Conservation (phyloP, 2,797 vertebrate genomes). For the Hozukius guyotensis region DNA sequence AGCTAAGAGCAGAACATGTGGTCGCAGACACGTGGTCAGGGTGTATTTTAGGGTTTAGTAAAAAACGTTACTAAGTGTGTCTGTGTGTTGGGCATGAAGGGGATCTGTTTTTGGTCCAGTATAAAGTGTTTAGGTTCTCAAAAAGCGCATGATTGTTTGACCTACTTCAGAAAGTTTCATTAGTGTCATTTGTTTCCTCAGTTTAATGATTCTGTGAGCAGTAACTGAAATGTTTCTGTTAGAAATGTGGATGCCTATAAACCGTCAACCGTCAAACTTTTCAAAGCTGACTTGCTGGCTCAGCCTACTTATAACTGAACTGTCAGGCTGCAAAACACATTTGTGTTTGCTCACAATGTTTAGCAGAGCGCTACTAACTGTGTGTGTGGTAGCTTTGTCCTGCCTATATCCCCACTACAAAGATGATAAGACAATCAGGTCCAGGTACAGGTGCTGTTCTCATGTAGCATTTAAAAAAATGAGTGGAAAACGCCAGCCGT, state of each 20-base stretch:
- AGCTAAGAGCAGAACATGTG: constrained; percentile 35
- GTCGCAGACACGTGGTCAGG: constrained; percentile 16
- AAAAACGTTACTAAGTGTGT: neutral
- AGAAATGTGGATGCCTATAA: no score
- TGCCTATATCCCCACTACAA: neutral
- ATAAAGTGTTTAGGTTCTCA: neutral
- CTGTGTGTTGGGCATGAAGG: neutral
- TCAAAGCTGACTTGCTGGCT: neutral
- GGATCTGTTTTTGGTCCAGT: neutral
- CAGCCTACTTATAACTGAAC: neutral
- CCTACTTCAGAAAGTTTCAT: neutral
- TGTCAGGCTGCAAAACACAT: neutral
- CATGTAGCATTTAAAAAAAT: no score
- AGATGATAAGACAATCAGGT: neutral
- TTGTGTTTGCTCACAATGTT: neutral
- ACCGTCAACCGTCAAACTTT: no score
- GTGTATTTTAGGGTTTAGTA: constrained; percentile 26
- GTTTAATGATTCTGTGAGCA: neutral
- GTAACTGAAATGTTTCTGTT: neutral
- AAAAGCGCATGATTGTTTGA: neutral
- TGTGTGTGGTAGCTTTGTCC: neutral
- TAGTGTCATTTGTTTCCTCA: neutral
- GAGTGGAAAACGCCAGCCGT: no score
- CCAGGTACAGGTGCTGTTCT: neutral
- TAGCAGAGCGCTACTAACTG: neutral